A percentile compares a stretch with the other conserved stretches of the same genome.
Evolutionary conservation across 2,113 vertebrate genomes (phyloP).

Genomic region (Calypte anna): DNA sequence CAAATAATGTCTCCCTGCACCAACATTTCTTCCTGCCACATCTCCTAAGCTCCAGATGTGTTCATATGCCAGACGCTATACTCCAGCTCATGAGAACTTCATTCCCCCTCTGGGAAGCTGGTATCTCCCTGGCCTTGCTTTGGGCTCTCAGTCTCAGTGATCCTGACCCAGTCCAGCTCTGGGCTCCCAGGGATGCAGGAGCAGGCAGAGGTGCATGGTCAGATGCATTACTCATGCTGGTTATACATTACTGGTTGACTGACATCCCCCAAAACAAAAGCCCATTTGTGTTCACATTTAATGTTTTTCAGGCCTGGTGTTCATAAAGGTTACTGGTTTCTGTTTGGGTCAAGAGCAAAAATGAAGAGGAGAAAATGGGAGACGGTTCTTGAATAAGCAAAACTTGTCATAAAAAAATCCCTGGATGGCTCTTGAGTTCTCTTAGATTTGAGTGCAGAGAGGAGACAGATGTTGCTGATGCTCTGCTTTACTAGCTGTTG

Average conservation of each 20-base stretch:
- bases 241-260: not conserved
- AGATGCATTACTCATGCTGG: not conserved
- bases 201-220: not conserved
- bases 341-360: not conserved
- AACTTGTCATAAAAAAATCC: conserved; percentile 1
- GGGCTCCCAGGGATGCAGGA: not conserved
- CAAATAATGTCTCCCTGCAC: rapidly evolving
- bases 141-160: not conserved
- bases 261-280: not conserved
- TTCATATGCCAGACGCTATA: rapidly evolving
- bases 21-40: not conserved
- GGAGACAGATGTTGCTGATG: conserved; percentile 30
- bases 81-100: not conserved
- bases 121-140: not conserved
- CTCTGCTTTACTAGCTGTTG: not conserved
- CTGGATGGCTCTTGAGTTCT: not conserved
- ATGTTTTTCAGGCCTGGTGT: not conserved
- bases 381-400: not conserved
- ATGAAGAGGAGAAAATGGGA: not conserved
- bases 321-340: not conserved
- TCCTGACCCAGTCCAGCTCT: not conserved
- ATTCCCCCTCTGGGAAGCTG: not conserved
- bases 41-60: not conserved
- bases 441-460: not conserved
- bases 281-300: not conserved